Conservation (phyloP, 2,888 invertebrate species). For the Blastobasis lacticolella region DNA sequence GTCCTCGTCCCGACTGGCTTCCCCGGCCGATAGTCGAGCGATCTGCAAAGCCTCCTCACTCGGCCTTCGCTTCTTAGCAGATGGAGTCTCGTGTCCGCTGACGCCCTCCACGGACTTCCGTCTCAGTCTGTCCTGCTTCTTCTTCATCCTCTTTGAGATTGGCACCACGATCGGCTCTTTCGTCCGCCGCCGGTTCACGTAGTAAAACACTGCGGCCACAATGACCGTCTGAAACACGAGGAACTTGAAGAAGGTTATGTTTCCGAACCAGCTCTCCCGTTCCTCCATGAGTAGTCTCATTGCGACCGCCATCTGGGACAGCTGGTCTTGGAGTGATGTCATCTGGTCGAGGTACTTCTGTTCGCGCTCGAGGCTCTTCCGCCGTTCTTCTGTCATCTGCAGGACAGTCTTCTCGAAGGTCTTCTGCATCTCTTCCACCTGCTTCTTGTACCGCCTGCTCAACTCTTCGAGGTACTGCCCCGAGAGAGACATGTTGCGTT, state of each 20-base stretch:
- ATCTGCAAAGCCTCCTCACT: constrained; percentile 82
- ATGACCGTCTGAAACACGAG: constrained; percentile 64
- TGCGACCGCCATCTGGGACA: constrained; percentile 75
- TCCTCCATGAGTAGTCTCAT: constrained; percentile 77
- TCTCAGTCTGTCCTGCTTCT: constrained; percentile 59
- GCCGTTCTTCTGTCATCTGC: constrained; percentile 81
- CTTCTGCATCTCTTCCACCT: constrained; percentile 95
- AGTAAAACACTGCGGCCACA: constrained; percentile 62
- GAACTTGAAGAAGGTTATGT: constrained; percentile 73
- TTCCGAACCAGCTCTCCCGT: constrained; percentile 77
- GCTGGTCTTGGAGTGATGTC: constrained; percentile 76
- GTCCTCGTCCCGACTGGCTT: constrained; percentile 66
- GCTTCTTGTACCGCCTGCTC: constrained; percentile 94
- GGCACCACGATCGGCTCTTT: constrained; percentile 36
- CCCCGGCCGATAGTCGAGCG: constrained; percentile 73
- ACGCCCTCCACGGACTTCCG: constrained; percentile 80
- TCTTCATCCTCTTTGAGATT: constrained; percentile 44
- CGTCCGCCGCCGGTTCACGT: constrained; percentile 58
- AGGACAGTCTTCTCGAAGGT: constrained; percentile 85
- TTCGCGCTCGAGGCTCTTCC: constrained; percentile 82
- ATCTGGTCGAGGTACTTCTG: constrained; percentile 86
- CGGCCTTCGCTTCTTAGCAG: constrained; percentile 77
- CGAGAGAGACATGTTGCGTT: constrained; percentile 97
- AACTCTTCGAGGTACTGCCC: constrained; percentile 97
- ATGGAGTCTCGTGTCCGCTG: constrained; percentile 65